phyloP scores from a whole-genome alignment of 2,888 invertebrate species.

The Baronia brevicornis region DNA sequence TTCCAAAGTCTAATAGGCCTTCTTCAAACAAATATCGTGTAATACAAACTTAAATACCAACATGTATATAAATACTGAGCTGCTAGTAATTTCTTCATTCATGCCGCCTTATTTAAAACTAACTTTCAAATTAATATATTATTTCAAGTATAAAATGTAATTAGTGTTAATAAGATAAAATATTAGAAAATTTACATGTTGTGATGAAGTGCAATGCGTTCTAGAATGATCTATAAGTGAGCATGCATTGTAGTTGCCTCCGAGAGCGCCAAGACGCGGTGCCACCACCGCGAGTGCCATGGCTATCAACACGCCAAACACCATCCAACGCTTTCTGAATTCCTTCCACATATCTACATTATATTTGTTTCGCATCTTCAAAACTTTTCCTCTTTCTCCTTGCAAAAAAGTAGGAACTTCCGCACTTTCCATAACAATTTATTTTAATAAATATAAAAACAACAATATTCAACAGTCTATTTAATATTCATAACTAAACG shows the following conservation, averaged over 20 bases:
- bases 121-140: neutral
- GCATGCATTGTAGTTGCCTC: conserved; percentile 64
- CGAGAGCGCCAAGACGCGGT: conserved; percentile 49
- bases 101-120: too few species aligned
- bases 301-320: conserved; percentile 42
- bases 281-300: conserved; percentile 46
- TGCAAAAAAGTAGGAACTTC: conserved; percentile 21
- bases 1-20: too few species aligned
- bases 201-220: conserved; percentile 55
- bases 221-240: conserved; percentile 50
- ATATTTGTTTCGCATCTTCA: conserved; percentile 27
- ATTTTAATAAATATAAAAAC: neutral
- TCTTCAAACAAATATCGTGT: too few species aligned
- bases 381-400: conserved; percentile 17
- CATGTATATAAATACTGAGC: too few species aligned
- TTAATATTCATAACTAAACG: neutral
- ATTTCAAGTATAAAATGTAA: neutral
- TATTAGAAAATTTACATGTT: conserved; percentile 43
- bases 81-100: too few species aligned
- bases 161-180: conserved; percentile 9
- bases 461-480: neutral
- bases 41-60: too few species aligned
- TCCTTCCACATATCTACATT: conserved; percentile 41
- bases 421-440: conserved; percentile 18
- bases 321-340: conserved; percentile 45